Evolutionary conservation across 1,140 invertebrate species (phyloP).

Genomic region (Cecropterus lyciades): DNA sequence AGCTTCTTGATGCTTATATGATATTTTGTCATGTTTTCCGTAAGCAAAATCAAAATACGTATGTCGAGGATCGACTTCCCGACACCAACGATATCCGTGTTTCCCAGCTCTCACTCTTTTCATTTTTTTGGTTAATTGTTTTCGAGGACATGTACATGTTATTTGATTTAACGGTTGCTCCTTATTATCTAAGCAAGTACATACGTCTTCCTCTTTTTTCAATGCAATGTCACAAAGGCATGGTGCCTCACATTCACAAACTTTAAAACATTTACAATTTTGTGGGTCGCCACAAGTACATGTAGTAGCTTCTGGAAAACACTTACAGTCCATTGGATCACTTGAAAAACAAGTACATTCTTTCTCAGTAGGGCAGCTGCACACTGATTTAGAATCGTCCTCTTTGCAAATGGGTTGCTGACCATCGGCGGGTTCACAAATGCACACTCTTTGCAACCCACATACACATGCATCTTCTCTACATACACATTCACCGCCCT

Average conservation of each 20-base stretch:
- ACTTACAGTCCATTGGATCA: constrained; percentile 49
- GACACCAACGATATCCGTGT: constrained; percentile 73
- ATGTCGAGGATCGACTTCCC: constrained; percentile 69
- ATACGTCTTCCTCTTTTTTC: constrained; percentile 47
- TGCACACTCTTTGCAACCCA: constrained; percentile 53
- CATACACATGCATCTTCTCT: constrained; percentile 56
- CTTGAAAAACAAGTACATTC: constrained; percentile 57
- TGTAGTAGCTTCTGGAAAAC: constrained; percentile 50
- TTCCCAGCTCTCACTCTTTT: constrained; percentile 67
- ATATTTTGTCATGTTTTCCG: constrained; percentile 65
- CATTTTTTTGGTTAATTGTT: constrained; percentile 48
- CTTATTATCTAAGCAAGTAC: constrained; percentile 57
- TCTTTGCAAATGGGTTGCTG: constrained; percentile 45
- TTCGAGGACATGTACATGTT: constrained; percentile 55
- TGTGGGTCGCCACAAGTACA: constrained; percentile 70
- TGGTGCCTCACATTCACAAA: constrained; percentile 59
- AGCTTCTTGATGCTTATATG: constrained; percentile 47
- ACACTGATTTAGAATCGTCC: constrained; percentile 57
- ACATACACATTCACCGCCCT: constrained; percentile 61
- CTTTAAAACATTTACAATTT: constrained; percentile 62
- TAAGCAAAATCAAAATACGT: constrained; percentile 74
- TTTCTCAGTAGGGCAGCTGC: constrained; percentile 47
- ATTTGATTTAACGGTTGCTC: constrained; percentile 35
- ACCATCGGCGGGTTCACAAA: constrained; percentile 50
- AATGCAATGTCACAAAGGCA: constrained; percentile 62